Base-by-base conservation (phyloP, 2,113 vertebrate species). In the Centrocercus urophasianus region DNA sequence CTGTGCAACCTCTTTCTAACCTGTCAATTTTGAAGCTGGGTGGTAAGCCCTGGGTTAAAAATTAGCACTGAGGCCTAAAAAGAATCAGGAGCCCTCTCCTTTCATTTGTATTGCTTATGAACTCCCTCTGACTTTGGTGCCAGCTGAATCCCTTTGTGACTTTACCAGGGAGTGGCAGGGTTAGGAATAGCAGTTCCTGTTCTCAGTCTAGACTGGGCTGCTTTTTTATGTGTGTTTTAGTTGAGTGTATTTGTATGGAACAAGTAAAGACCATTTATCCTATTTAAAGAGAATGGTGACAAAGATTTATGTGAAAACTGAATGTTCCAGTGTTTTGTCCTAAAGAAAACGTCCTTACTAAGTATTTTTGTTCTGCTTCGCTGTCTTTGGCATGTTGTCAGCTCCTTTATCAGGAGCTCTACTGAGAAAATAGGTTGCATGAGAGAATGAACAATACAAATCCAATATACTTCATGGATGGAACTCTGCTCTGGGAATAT, bases 121-220 rank as follows among this genome's bases (percentile, higher is more conserved):
- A 30, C 54, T 67, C 47, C 18, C 12, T 65, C 36, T 76, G 36
- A 50, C 22, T 92, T 93, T 36, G 3, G 7, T 93, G 84, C 57
- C 20, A 74, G 10, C 34, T 80, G 56, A 50, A 83, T 87, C 54
- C 38, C 59, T 89, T 85, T 94, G 64, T 86, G 64, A 70, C 36
- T 81, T 83, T 88, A 59, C 45, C 42, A 85, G 93, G 90, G 78
- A 75, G 87, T 50, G 64, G 78, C 82, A 91, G 77, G 42, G 7
- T 89, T 92, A 87, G 74, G 42, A 95, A 47, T 61, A 89, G 45
- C 3, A 71, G 93, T 95, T 95, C 83, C 69, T 93, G 82, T 92
- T 93, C 90, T 78, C 83, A 48, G 48, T 94, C 88, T 93, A 79
- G 70, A 72, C 88, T 0, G 1, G 65, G 12, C 83, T 73, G 83